Base-by-base conservation (phyloP, 1,140 invertebrate genomes). In the Drosophila varians region DNA sequence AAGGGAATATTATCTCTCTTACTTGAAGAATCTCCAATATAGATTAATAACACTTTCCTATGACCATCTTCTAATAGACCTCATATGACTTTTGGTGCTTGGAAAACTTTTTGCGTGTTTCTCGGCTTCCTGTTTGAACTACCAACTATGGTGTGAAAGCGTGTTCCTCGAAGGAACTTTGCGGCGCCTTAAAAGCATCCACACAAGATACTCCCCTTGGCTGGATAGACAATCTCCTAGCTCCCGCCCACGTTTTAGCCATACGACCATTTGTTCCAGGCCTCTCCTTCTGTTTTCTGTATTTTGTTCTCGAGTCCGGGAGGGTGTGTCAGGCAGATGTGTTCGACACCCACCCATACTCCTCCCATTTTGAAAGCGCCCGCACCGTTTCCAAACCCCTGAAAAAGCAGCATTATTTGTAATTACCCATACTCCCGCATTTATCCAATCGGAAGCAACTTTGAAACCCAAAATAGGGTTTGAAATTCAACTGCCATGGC, bases 401-500 rank as follows among this genome's bases (percentile, higher is more conserved):
- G 16, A 18, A 47, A 43, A 51, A 49, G 28, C 55, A 56, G 71
- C 54, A 80, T 89, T 89, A 84, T 89, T 89, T 87, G 83, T 88
- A 90, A 90, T 90, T 90, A 75, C 88, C 62, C 88, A 90, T 82
- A 88, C 88, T 77, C 73, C 79, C 70, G 62, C 61, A 74, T 82
- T 72, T 71, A 88, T 78, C 88, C 88, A 90, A 90, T 90, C 88
- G 82, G 82, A 87, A 87, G 83, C 79, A 73, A 79, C 88, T 90
- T 90, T 90, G 65, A 86, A 90, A 90, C 88, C 88, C 74, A 80
- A 90, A 86, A 87, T 87, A 87, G 82, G 82, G 82, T 87, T 87
- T 87, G 77, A 82, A 87, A 88, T 87, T 88, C 64, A 52, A 66
- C 83, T 74, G 82, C 36, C 77, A 74, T 86, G 77, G 71, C 73